These are phyloP conservation scores for Himalopsyche japonica DNA, from an alignment of 2,888 invertebrate species.

Conservation along the genomic window DNA sequence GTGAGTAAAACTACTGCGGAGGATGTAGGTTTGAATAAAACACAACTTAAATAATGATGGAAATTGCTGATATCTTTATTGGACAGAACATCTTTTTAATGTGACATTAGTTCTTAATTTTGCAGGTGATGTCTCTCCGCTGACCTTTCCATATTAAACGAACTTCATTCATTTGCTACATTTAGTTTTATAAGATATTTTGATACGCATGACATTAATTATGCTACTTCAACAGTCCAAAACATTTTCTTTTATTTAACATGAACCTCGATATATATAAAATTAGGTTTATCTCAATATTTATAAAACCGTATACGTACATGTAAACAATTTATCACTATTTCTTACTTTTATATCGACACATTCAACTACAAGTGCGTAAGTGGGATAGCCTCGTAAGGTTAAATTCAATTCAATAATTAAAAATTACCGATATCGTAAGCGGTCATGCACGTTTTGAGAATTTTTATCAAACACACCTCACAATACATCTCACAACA, in stretches of 20 bases:
- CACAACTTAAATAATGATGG: too few species aligned
- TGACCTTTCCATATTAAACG: too few species aligned
- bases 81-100: too few species aligned
- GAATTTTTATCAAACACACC: neutral
- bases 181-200: too few species aligned
- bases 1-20: too few species aligned
- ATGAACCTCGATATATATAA: neutral
- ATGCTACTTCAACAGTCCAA: neutral
- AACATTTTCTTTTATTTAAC: neutral
- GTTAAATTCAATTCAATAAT: neutral
- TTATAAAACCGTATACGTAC: neutral
- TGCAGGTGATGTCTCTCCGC: too few species aligned
- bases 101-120: too few species aligned
- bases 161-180: too few species aligned
- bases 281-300: neutral
- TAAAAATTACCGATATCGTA: neutral
- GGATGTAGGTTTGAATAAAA: too few species aligned
- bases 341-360: neutral
- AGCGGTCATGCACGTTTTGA: neutral
- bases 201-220: neutral
- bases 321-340: neutral
- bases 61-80: too few species aligned
- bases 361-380: neutral
- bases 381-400: neutral
- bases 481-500: neutral